Percentiles rank a stretch among this genome's conserved stretches.
Evolutionary conservation across 2,888 invertebrate species (phyloP).

Genomic region (Sympetrum striolatum): DNA sequence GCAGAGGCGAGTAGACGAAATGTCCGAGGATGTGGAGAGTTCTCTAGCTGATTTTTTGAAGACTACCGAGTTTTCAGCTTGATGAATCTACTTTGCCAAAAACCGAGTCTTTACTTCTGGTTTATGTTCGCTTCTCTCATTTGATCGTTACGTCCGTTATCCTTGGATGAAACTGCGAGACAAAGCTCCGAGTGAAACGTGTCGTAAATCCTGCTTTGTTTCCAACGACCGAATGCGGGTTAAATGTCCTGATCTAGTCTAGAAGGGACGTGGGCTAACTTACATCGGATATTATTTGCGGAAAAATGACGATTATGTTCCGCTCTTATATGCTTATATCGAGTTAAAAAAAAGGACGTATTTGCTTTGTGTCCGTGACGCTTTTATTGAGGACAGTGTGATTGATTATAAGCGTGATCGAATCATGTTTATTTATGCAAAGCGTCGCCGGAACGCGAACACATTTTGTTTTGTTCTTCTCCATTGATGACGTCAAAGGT

Average conservation of each 20-base stretch:
- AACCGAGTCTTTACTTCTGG: too few species aligned
- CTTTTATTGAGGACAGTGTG: neutral
- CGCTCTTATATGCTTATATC: neutral
- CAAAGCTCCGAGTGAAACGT: constrained; percentile 10
- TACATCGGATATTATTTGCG: neutral
- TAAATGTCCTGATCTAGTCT: neutral
- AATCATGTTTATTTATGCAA: neutral
- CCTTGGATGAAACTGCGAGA: constrained; percentile 3
- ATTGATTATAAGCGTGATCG: neutral
- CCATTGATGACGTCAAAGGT: neutral
- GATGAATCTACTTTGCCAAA: too few species aligned
- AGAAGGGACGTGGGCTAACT: neutral
- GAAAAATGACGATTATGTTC: neutral
- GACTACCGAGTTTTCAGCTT: too few species aligned
- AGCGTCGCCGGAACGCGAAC: neutral
- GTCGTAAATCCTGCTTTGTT: neutral
- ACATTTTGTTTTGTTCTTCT: neutral
- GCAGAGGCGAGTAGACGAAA: too few species aligned
- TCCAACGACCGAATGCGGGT: neutral
- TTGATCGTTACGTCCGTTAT: constrained; percentile 6
- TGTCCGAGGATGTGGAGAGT: too few species aligned
- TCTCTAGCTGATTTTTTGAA: too few species aligned
- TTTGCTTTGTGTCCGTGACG: neutral
- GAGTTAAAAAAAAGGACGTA: neutral
- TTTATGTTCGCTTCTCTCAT: too few species aligned